These are phyloP conservation scores for Brevimyrus niger DNA, from an alignment of 2,113 vertebrate species.

Conservation along the genomic window DNA sequence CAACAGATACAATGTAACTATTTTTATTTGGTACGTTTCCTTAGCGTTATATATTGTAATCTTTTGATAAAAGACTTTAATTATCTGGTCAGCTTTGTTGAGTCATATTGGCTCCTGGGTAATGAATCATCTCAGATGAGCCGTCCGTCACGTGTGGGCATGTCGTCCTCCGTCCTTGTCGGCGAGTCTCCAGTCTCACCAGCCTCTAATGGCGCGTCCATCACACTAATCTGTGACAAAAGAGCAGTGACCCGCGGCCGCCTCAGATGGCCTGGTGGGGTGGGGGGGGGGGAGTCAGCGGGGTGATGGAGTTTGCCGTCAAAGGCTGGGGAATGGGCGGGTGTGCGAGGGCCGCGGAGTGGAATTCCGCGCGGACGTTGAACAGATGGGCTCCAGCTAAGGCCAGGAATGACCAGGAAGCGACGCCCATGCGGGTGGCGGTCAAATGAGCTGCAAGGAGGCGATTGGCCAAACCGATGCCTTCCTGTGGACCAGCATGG, in stretches of 20 bases:
- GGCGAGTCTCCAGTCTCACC: neutral
- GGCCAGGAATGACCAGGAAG: neutral
- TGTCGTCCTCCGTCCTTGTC: neutral
- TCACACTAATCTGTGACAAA: conserved; percentile 5
- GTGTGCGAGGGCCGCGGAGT: neutral
- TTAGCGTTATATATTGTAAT: neutral
- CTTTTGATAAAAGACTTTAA: neutral
- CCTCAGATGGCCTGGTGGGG: neutral
- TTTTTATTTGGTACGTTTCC: neutral
- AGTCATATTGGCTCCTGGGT: neutral
- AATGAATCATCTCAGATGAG: neutral
- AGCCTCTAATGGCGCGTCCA: neutral
- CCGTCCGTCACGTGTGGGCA: neutral
- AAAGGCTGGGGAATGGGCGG: neutral
- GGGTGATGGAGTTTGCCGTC: neutral
- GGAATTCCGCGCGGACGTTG: neutral
- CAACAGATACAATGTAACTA: neutral
- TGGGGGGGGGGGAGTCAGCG: neutral
- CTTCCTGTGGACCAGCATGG: neutral
- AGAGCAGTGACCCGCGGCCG: neutral
- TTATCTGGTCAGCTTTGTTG: neutral
- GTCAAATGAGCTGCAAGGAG: neutral
- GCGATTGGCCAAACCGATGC: neutral
- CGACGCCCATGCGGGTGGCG: neutral
- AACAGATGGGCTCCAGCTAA: neutral